Base-by-base conservation (phyloP, 2,113 vertebrate species). In the Dasypus novemcinctus region DNA sequence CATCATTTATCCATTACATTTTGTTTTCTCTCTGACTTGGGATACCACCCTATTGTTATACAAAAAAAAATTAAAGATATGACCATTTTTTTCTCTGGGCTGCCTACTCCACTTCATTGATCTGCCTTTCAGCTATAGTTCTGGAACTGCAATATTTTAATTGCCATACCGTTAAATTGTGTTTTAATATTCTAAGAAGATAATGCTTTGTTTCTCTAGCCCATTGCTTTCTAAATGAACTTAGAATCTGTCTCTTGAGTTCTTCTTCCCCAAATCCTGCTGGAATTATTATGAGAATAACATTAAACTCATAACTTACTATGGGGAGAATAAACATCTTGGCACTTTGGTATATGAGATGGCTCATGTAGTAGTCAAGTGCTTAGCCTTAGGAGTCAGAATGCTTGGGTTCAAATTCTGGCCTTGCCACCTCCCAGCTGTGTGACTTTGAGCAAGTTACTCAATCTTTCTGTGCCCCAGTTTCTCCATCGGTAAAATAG, bases 151-250 rank as follows among this genome's bases (percentile, higher is more conserved):
- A 74, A 1, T 72, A 11, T 75, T 71, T 85, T 64, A 38, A 66
- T 79, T 79, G 43, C 27, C 63, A 17, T 52, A 68, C 38, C 59
- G 86, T 68, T 81, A 93, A 69, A 69, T 61, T 81, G 18, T 82
- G 12, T 75, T 92, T 87, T 86, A 90, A 59, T 85, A 66, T 59
- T 59, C 20, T 85, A 71, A n/a, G 41, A 87, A 74, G 64, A 57
- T 68, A 81, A 93, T 52, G 85, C 29, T 85, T 78, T 69, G 29
- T 83, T 87, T 69, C 29, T 96, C 21, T 87, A 94, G 52, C 36
- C 38, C 43, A 27, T 91, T 91, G 49, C 69, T 87, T 95, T 63
- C 41, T 23, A 69, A 49, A 29, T 61, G 8, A 91, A 87, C 59
- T 90, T 74, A 90, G 74, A 90, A 66, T 36, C 41, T 81, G n/a